These are phyloP conservation scores for Anguilla japonica DNA, from an alignment of 2,113 vertebrate genomes.

Conservation along the genomic window DNA sequence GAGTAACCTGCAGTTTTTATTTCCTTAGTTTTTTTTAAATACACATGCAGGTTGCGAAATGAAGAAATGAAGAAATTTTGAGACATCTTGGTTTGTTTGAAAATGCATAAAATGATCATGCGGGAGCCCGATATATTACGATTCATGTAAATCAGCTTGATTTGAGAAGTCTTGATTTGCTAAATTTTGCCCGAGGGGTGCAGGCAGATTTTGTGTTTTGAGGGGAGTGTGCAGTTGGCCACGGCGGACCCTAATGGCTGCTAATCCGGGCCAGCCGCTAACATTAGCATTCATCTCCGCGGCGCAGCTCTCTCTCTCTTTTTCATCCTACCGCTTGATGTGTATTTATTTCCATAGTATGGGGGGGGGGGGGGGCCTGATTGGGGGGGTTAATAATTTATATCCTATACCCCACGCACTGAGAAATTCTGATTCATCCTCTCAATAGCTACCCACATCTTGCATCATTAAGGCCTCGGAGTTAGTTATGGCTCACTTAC, in stretches of 20 bases:
- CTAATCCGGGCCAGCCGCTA: conserved; percentile 45
- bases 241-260: conserved; percentile 53
- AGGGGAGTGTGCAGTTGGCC: conserved; percentile 31
- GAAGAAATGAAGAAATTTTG: background rate
- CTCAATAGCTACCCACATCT: conserved; percentile 66
- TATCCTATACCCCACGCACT: conserved; percentile 75
- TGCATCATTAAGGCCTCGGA: conserved; percentile 72
- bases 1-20: background rate
- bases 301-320: conserved; percentile 38
- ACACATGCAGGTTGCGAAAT: background rate
- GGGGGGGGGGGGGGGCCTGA: conserved; percentile 63
- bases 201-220: conserved; percentile 46
- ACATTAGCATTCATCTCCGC: conserved; percentile 58
- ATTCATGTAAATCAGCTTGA: background rate
- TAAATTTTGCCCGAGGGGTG: conserved; percentile 51
- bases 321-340: conserved; percentile 30
- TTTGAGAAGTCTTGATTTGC: background rate
- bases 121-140: background rate
- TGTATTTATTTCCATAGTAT: conserved; percentile 77
- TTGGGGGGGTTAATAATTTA: conserved; percentile 75
- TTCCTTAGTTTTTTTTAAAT: background rate
- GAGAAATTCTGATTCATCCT: conserved; percentile 80
- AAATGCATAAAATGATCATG: background rate
- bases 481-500: conserved; percentile 56
- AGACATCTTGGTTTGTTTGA: background rate